Base-by-base conservation (phyloP, 2,888 invertebrate genomes). In the Acanthoscelides obtectus region DNA sequence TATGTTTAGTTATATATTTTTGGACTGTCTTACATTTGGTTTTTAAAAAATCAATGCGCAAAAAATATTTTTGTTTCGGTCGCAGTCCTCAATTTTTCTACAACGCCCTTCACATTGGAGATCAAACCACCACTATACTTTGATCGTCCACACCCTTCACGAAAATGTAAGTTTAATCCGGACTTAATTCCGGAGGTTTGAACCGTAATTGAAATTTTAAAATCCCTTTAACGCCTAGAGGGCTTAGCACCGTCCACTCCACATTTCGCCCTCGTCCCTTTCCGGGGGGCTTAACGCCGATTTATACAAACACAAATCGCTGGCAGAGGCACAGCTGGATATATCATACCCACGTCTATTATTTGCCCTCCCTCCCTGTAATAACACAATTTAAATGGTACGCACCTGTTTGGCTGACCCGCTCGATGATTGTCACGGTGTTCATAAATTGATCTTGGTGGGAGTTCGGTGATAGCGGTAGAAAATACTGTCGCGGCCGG, bases 261-360 rank as follows among this genome's bases (percentile, higher is more conserved):
- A 74, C 70, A 72, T 71, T 75, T 78, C 75, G 77, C 77, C 75
- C 75, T 75, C 79, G n/a, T n/a, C 27, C 75, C 76, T 76, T 78
- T 79, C 79, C 80, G 12, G 45, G 45, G 17, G 45, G 45, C 45
- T 45, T 45, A 45, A 17, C 45, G 45, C 45, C 25, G 45, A 45
- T 45, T 81, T 80, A 81, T 81, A 82, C 81, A 80, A 81, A 82
- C 81, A 81, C 80, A 81, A 82, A 71, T 71, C 69, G n/a, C n/a
- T n/a, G 69, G 81, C 80, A 82, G 81, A 82, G 81, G 81, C 80
- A 79, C 82, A 82, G 82, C 82, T 82, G 82, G 81, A 81, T 82
- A 81, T 82, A 45, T 45, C 45, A 45, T 45, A 12, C 45, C 12
- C 80, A 81, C 80, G 80, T 80, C 81, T 77, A 81, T 81, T 76